phyloP scores from a whole-genome alignment of 2,888 invertebrate genomes.

The Alviniconcha strummeri region DNA sequence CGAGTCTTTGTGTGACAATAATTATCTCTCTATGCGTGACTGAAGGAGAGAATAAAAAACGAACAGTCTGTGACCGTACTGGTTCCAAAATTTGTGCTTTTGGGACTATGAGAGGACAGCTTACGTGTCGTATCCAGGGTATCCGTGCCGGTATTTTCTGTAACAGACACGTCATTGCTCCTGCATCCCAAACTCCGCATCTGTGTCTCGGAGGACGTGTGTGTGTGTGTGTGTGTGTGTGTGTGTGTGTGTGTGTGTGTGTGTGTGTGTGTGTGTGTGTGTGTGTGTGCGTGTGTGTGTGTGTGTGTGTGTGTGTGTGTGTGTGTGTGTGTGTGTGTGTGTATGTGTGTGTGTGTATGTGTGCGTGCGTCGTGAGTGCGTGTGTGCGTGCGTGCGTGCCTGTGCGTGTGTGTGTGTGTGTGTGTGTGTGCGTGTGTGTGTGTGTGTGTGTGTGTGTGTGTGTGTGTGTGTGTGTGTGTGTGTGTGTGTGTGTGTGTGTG shows the following conservation, averaged over 20 bases:
- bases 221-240: not conserved
- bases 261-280: not conserved
- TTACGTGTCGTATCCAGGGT: too few relatives aligned
- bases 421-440: not conserved
- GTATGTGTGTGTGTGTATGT: not conserved
- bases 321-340: not conserved
- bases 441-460: not conserved
- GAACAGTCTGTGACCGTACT: too few relatives aligned
- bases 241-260: conserved; percentile 16
- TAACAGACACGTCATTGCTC: too few relatives aligned
- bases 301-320: not conserved
- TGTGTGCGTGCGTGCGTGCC: not conserved
- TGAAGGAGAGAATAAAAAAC: too few relatives aligned
- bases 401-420: not conserved
- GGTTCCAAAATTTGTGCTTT: too few relatives aligned
- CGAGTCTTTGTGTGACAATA: too few relatives aligned
- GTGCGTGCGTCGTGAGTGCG: not conserved
- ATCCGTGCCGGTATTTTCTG: too few relatives aligned
- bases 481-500: not conserved
- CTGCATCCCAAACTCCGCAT: too few relatives aligned
- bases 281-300: not conserved
- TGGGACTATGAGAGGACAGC: too few relatives aligned
- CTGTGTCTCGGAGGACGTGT: not conserved
- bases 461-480: not conserved
- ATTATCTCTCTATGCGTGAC: too few relatives aligned